Conservation (phyloP, 1,140 invertebrate genomes). For the Aplysia californica region DNA sequence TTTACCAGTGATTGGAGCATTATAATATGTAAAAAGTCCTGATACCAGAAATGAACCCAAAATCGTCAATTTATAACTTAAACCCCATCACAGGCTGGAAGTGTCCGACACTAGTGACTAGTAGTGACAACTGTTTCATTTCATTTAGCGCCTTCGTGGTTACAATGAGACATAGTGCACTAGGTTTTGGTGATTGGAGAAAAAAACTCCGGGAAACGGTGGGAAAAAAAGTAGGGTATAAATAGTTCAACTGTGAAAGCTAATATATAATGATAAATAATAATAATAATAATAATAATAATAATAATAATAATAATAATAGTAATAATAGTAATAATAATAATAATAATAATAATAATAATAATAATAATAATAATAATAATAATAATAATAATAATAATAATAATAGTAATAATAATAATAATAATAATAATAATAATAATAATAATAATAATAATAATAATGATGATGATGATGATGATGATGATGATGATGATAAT, state of each 20-base stretch:
- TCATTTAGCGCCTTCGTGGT: too few relatives aligned
- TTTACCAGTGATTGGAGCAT: too few relatives aligned
- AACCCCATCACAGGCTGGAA: too few relatives aligned
- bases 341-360: background rate
- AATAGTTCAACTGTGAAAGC: background rate
- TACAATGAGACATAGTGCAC: too few relatives aligned
- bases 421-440: background rate
- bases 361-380: background rate
- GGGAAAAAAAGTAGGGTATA: too few relatives aligned
- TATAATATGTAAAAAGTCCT: too few relatives aligned
- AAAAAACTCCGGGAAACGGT: too few relatives aligned
- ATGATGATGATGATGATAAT: background rate
- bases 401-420: background rate
- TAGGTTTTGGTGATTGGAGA: too few relatives aligned
- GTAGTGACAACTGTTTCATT: too few relatives aligned
- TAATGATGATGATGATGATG: background rate
- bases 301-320: background rate
- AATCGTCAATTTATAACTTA: too few relatives aligned
- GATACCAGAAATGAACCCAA: too few relatives aligned
- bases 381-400: background rate
- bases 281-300: constrained; percentile 6
- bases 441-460: background rate
- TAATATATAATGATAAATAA: background rate
- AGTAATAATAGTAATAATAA: background rate
- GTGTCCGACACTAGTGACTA: too few relatives aligned